Evolutionary conservation across 1,140 invertebrate species (phyloP).

Genomic region (Orchestia grillus): DNA sequence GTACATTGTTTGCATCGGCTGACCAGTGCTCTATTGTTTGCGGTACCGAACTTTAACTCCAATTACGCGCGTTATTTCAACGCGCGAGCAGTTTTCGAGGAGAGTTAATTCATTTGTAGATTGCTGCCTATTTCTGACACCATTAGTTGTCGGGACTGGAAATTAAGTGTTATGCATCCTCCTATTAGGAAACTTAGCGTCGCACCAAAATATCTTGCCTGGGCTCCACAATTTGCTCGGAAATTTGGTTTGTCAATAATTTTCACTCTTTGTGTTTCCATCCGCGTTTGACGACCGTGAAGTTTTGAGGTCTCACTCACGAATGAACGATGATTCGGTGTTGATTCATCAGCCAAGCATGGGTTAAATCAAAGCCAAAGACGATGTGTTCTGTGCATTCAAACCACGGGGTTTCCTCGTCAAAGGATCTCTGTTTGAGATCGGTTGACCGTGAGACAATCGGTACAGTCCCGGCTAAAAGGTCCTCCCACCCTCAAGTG

Average conservation of each 20-base stretch:
- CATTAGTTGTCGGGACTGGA: neutral
- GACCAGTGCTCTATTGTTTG: constrained; percentile 51
- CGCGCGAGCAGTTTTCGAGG: neutral
- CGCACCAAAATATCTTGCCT: neutral
- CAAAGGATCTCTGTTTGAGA: constrained; percentile 24
- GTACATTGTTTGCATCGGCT: constrained; percentile 32
- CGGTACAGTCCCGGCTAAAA: neutral
- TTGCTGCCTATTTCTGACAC: neutral
- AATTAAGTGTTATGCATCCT: neutral
- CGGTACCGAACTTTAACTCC: neutral
- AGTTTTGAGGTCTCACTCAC: neutral
- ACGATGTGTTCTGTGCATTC: neutral
- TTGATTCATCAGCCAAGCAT: neutral
- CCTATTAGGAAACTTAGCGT: neutral
- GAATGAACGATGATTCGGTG: neutral
- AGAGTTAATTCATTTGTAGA: neutral
- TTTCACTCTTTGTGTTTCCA: no score
- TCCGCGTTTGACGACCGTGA: neutral
- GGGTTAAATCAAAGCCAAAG: neutral
- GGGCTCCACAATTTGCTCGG: neutral
- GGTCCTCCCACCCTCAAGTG: no score
- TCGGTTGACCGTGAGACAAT: constrained; percentile 18
- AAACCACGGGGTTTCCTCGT: neutral
- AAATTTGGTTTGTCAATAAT: neutral
- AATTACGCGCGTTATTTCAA: neutral